Evolutionary conservation across 2,113 vertebrate genomes (phyloP).

Genomic region (Tenrec ecaudatus): DNA sequence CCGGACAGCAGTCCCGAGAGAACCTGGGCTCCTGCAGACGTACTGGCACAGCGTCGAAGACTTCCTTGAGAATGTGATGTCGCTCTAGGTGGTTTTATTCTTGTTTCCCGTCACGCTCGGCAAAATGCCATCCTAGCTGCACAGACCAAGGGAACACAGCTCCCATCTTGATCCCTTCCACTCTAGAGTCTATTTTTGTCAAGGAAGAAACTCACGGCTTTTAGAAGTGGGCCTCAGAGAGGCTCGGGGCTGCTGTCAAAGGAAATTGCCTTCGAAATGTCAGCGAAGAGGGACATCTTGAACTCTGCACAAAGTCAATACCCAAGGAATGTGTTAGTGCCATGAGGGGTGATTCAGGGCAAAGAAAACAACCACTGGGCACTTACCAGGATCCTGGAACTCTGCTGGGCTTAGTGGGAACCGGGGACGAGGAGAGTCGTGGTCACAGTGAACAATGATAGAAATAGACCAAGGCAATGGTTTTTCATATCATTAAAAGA

Average conservation of each 20-base stretch:
- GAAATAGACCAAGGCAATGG: neutral
- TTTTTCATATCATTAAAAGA: neutral
- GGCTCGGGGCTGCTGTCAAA: neutral
- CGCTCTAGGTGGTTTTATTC: neutral
- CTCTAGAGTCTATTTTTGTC: neutral
- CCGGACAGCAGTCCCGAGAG: neutral
- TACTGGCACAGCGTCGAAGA: neutral
- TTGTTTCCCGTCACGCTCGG: neutral
- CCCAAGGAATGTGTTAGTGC: neutral
- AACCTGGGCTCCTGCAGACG: neutral
- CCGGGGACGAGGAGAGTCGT: neutral
- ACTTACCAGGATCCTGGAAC: neutral
- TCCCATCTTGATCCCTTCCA: neutral
- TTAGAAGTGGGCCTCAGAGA: neutral
- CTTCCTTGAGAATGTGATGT: neutral
- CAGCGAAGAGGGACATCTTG: neutral
- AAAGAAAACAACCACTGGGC: neutral
- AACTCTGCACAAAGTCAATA: neutral
- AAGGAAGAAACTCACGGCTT: neutral
- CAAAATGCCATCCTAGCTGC: neutral
- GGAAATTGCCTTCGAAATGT: neutral
- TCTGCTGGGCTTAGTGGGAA: neutral
- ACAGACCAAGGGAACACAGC: rapidly evolving
- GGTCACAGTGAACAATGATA: no score
- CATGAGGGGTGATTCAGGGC: neutral